Evolutionary conservation across 2,797 vertebrate genomes (phyloP), one percentile per base, ranked within the genome.

Genomic region (Sardinella longiceps): DNA sequence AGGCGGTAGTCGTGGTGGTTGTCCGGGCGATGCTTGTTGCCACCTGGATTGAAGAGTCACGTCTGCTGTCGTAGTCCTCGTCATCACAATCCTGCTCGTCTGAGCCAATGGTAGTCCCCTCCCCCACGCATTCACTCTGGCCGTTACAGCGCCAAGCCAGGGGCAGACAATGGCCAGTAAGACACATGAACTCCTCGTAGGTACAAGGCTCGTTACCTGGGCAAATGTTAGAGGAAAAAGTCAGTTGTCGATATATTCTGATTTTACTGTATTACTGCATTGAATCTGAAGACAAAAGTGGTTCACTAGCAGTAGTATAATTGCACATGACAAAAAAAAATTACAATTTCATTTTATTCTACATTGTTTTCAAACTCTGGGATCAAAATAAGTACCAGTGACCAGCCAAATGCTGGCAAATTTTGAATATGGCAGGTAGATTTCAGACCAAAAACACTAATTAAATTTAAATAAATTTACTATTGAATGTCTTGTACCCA

Each of bases 71-170:
- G 9, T 58, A 33, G 4, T 53, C 48, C 63, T 83, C 53, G 9
- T 63, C n/a, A 0, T 89, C 80, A 28, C 97, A 97, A 85, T 88
- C 94, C 3, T 91, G 90, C 83, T 97, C 97, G 2, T 97, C 97
- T 0, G 93, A 93, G 77, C 94, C 93, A 12, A 92, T 89, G 0
- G 91, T 91, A 0, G 81, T 50, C 0, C 90, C 92, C 83, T 92
- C 89, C 0, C 86, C 85, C 0, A 95, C 90, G 87, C 97, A 98
- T 90, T 96, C 95, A 53, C 95, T 94, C 5, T 91, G 90, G 2
- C 96, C 96, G 0, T 97, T 96, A 46, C 97, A 98, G 88, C 92
- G 96, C 94, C 96, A 96, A 7, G 93, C 91, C 1, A 87, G 83
- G 0, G 96, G 96, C 30, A 98, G 88, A 82, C 97, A 98, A 7